These are phyloP conservation scores for Galeruca laticollis DNA, from an alignment of 2,888 invertebrate genomes.

Conservation along the genomic window DNA sequence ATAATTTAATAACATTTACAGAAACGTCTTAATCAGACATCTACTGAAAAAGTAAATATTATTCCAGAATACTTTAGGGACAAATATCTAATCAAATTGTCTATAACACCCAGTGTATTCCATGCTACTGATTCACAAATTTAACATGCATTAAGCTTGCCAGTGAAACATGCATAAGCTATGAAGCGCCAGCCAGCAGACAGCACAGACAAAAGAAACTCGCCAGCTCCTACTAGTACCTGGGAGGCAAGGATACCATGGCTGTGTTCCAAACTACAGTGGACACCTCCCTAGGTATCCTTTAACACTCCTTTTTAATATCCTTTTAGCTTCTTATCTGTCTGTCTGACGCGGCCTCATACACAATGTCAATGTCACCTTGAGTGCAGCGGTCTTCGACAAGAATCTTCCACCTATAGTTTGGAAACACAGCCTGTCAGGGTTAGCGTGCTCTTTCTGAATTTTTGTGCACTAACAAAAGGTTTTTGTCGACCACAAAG, in stretches of 20 bases:
- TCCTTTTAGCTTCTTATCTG: slow-evolving; percentile 54
- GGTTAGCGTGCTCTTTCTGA: slow-evolving; percentile 58
- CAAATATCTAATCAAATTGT: background rate
- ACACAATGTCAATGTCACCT: slow-evolving; percentile 37
- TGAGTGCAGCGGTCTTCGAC: slow-evolving; percentile 36
- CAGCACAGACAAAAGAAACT: slow-evolving; percentile 35
- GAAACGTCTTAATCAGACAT: background rate
- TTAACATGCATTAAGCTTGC: slow-evolving; percentile 11
- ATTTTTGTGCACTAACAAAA: slow-evolving; percentile 55
- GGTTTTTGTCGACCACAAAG: slow-evolving; percentile 50
- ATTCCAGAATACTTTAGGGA: background rate
- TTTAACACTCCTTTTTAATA: slow-evolving; percentile 58
- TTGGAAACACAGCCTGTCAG: slow-evolving; percentile 68
- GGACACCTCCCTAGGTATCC: slow-evolving; percentile 66
- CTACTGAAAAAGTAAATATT: background rate
- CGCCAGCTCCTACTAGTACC: slow-evolving; percentile 66
- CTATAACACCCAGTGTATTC: background rate
- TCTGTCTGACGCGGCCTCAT: slow-evolving; percentile 40
- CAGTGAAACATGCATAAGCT: slow-evolving; percentile 27
- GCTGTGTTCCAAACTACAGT: slow-evolving; percentile 74
- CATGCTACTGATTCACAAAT: background rate
- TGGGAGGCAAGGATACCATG: slow-evolving; percentile 75
- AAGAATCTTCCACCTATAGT: slow-evolving; percentile 66
- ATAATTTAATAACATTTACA: too few relatives aligned
- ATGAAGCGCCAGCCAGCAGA: slow-evolving; percentile 29